Conservation (phyloP, 2,888 invertebrate species). For the Prosopocoilus inquinatus region DNA sequence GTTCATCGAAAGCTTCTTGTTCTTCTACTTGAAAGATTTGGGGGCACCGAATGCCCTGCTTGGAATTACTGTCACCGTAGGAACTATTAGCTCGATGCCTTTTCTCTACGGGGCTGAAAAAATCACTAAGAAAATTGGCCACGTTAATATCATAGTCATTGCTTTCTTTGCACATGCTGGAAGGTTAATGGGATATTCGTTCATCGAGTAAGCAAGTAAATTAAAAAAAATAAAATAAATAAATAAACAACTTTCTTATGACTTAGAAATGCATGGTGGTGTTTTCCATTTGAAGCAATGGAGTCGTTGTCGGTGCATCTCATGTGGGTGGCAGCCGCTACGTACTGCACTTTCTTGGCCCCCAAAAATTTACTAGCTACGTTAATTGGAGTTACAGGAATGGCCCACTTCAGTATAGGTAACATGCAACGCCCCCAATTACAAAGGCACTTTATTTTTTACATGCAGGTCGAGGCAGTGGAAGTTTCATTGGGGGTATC, state of each 20-base stretch:
- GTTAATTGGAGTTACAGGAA: constrained; percentile 81
- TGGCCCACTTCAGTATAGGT: constrained; percentile 88
- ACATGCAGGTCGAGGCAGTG: constrained; percentile 69
- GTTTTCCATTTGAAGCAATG: constrained; percentile 84
- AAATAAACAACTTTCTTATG: background rate
- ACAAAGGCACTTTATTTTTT: background rate
- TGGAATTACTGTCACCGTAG: constrained; percentile 82
- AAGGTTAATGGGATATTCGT: constrained; percentile 78
- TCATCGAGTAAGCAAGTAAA: constrained; percentile 77
- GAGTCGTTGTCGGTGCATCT: constrained; percentile 82
- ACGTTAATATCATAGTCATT: constrained; percentile 79
- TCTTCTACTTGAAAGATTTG: constrained; percentile 80
- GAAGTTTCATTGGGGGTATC: constrained; percentile 77
- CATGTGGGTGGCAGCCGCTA: constrained; percentile 90
- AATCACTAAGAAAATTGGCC: constrained; percentile 77
- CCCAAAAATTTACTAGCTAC: constrained; percentile 83
- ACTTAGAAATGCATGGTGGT: constrained; percentile 81
- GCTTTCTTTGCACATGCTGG: constrained; percentile 84
- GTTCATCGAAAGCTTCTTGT: constrained; percentile 85
- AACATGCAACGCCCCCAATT: constrained; percentile 13
- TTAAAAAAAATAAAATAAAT: too few species aligned
- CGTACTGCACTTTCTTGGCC: constrained; percentile 80
- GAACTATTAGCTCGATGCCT: constrained; percentile 79
- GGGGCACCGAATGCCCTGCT: constrained; percentile 80
- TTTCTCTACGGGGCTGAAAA: constrained; percentile 81